phyloP scores from a whole-genome alignment of 2,113 vertebrate genomes.

The Sialia sialis region DNA sequence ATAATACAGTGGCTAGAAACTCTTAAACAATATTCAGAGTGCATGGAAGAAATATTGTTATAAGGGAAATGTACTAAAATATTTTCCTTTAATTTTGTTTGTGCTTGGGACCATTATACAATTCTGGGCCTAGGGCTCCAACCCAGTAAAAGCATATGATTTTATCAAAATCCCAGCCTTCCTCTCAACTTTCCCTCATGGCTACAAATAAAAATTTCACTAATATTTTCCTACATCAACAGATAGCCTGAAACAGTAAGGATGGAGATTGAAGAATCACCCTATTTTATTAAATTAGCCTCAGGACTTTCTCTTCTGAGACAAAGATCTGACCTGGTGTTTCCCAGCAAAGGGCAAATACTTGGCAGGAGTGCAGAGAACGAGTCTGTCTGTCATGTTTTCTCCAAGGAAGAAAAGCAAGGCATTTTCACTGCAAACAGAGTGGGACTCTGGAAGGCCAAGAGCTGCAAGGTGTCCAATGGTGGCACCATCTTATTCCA shows the following conservation, averaged over 20 bases:
- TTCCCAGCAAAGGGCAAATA: background rate
- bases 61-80: background rate
- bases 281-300: slow-evolving; percentile 39
- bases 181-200: slow-evolving; percentile 7
- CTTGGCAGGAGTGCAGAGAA: background rate
- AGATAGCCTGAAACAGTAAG: slow-evolving; percentile 32
- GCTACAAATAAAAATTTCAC: slow-evolving; percentile 43
- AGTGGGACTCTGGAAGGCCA: background rate
- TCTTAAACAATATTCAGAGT: background rate
- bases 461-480: background rate
- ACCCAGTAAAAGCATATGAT: background rate
- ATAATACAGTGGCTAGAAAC: background rate
- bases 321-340: background rate
- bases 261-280: slow-evolving; percentile 1
- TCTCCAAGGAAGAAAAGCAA: background rate
- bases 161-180: background rate
- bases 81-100: slow-evolving; percentile 38
- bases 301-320: background rate
- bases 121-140: background rate
- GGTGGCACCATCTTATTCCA: background rate
- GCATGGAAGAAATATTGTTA: background rate
- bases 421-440: background rate
- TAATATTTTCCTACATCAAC: slow-evolving; percentile 35
- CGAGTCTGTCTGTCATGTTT: background rate
- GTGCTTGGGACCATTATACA: background rate